These are phyloP conservation scores for Brachionus manjavacas DNA, from an alignment of 1,140 invertebrate genomes.

Conservation along the genomic window DNA sequence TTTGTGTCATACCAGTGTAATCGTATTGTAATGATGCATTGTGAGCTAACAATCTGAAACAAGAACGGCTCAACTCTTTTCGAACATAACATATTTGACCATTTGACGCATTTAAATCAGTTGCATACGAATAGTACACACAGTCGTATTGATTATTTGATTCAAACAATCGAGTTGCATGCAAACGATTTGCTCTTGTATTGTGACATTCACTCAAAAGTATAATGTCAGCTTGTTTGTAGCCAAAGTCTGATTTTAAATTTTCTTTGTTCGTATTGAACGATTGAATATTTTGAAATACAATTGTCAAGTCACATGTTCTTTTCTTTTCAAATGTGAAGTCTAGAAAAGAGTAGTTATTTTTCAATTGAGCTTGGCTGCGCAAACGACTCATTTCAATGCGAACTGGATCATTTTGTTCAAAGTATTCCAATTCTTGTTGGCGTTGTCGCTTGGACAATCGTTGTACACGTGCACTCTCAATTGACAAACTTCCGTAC, in stretches of 20 bases:
- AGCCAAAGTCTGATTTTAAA: not conserved
- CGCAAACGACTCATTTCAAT: not conserved
- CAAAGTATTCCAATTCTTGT: not conserved
- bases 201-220: not conserved
- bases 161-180: not conserved
- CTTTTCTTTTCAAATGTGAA: not conserved
- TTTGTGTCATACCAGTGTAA: not conserved
- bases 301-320: not conserved
- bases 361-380: not conserved
- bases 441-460: not conserved
- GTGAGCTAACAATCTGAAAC: not conserved
- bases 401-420: not conserved
- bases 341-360: not conserved
- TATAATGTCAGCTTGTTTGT: not conserved
- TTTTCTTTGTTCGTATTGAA: not conserved
- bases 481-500: not conserved
- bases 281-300: not conserved
- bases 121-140: not conserved
- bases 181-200: not conserved
- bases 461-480: not conserved
- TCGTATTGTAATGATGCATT: not conserved
- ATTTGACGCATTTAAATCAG: not conserved
- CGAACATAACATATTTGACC: not conserved
- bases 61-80: not conserved
- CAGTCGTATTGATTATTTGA: not conserved